phyloP scores from a whole-genome alignment of 2,113 vertebrate species.

The Coryphaenoides rupestris region DNA sequence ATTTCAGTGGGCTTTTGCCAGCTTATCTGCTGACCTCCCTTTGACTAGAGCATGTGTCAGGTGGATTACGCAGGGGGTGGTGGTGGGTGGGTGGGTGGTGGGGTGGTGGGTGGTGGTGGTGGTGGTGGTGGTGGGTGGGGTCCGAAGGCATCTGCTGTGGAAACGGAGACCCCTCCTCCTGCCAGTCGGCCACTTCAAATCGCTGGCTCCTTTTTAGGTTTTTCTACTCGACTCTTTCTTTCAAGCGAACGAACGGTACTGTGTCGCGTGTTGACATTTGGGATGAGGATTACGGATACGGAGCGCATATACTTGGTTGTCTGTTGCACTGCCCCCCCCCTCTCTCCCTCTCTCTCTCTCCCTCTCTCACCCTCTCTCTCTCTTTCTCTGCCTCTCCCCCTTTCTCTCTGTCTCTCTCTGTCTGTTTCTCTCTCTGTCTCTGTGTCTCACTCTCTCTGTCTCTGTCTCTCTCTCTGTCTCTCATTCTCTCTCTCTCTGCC shows the following conservation, averaged over 20 bases:
- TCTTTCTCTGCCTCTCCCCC: too few relatives aligned
- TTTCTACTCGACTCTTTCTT: too few relatives aligned
- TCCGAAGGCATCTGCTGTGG: constrained; percentile 35
- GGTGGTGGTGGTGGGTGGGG: constrained; percentile 37
- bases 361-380: too few relatives aligned
- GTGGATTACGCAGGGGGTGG: constrained; percentile 43
- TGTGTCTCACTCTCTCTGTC: too few relatives aligned
- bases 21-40: constrained; percentile 50
- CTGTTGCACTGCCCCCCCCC: too few relatives aligned
- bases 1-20: constrained; percentile 42
- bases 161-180: constrained; percentile 14
- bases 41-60: constrained; percentile 53
- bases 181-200: constrained; percentile 22
- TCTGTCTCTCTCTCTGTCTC: too few relatives aligned
- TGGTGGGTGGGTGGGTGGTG: too few relatives aligned
- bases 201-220: constrained; percentile 45
- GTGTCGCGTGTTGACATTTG: constrained; percentile 67
- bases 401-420: too few relatives aligned
- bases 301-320: constrained; percentile 59
- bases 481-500: too few relatives aligned
- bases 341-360: too few relatives aligned
- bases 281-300: constrained; percentile 67
- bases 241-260: not conserved
- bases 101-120: too few relatives aligned
- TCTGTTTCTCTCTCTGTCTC: too few relatives aligned